phyloP scores from a whole-genome alignment of 2,797 vertebrate species.

The Tauraco hartlaubi region DNA sequence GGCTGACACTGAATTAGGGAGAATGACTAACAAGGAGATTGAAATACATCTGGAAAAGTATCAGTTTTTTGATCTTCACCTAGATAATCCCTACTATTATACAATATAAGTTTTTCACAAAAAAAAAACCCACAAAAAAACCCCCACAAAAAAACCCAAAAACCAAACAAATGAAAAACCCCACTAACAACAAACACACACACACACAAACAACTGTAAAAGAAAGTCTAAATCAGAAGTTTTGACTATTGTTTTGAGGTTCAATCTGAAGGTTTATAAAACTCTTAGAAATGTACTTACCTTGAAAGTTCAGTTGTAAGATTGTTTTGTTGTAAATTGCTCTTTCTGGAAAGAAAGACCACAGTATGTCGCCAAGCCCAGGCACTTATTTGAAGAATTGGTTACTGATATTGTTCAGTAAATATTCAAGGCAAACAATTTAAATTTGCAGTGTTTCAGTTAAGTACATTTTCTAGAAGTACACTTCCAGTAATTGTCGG shows the following conservation, averaged over 20 bases:
- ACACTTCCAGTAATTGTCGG: not conserved
- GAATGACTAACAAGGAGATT: not conserved
- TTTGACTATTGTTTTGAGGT: not conserved
- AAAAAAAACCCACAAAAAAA: too few relatives aligned
- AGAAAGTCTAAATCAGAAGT: not conserved
- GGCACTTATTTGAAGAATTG: not conserved
- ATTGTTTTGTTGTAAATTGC: not conserved
- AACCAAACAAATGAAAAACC: too few relatives aligned
- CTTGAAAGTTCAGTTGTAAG: not conserved
- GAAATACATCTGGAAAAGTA: not conserved
- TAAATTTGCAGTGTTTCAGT: not conserved
- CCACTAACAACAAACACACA: not conserved
- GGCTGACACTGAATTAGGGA: not conserved
- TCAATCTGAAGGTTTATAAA: not conserved
- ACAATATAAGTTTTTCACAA: not conserved
- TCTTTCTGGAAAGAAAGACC: not conserved
- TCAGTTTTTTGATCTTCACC: not conserved
- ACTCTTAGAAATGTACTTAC: not conserved
- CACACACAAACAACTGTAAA: not conserved
- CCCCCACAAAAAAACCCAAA: not conserved
- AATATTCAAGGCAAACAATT: conserved; percentile 3
- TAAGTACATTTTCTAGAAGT: not conserved
- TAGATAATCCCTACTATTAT: not conserved
- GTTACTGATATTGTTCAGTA: not conserved
- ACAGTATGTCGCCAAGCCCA: not conserved